Conservation (phyloP, 2,113 vertebrate species). For the Naja naja region DNA sequence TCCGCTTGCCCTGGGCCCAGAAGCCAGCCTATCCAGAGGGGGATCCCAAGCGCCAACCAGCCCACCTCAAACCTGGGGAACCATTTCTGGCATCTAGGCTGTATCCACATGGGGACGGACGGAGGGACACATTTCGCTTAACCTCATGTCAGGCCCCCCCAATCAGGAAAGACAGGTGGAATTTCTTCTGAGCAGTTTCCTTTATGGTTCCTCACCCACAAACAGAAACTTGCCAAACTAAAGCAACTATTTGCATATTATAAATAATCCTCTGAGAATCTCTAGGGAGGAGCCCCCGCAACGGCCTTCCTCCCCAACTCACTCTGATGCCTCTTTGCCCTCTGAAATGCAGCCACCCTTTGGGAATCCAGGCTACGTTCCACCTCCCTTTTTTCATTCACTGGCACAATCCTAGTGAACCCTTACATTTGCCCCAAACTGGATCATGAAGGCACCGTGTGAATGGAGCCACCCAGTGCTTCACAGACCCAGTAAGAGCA, state of each 20-base stretch:
- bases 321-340: neutral
- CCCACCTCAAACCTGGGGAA: neutral
- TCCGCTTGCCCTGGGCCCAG: neutral
- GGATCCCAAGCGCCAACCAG: neutral
- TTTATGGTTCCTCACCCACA: neutral
- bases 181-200: neutral
- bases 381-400: neutral
- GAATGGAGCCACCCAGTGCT: neutral
- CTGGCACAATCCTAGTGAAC: neutral
- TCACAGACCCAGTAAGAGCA: neutral
- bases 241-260: neutral
- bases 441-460: accelerated
- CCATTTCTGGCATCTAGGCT: neutral
- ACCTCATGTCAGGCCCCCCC: neutral
- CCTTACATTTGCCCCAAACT: accelerated
- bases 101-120: accelerated
- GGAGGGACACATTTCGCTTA: neutral
- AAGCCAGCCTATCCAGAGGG: neutral
- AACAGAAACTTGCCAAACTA: neutral
- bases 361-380: neutral
- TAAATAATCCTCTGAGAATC: neutral
- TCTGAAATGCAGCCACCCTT: neutral
- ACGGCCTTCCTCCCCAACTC: neutral
- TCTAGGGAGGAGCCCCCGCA: neutral
- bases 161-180: accelerated